Percentiles rank a stretch among this genome's conserved stretches.
Conservation (phyloP, 2,113 vertebrate genomes). For the Gorsachius goisagi region DNA sequence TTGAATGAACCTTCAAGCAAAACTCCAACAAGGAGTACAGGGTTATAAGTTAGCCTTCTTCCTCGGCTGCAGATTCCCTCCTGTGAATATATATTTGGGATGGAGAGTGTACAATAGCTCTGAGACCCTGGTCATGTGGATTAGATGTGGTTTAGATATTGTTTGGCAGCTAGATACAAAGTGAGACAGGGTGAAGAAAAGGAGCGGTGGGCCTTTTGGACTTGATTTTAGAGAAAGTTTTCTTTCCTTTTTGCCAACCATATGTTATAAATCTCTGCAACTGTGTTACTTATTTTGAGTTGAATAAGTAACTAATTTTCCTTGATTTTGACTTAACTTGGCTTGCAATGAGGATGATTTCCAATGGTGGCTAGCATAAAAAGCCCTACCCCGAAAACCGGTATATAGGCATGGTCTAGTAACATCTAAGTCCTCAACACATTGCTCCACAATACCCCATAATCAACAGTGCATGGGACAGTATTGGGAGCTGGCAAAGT, state of each 20-base stretch:
- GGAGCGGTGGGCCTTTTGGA: not conserved
- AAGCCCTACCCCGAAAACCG: not conserved
- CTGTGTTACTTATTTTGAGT: not conserved
- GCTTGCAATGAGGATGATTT: not conserved
- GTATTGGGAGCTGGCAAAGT: not conserved
- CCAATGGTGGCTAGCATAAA: not conserved
- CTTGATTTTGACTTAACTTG: not conserved
- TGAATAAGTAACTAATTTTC: not conserved
- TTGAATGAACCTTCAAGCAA: not conserved
- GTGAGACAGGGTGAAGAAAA: not conserved
- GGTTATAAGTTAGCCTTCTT: not conserved
- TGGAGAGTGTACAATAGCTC: not conserved
- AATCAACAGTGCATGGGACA: not conserved
- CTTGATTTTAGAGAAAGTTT: not conserved
- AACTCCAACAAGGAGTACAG: not conserved
- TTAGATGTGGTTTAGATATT: not conserved
- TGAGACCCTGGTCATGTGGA: not conserved
- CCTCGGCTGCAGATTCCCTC: not conserved
- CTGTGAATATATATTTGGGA: not conserved
- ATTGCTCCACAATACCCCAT: not conserved
- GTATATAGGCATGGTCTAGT: not conserved
- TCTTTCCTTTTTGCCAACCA: not conserved
- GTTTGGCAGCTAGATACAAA: not conserved
- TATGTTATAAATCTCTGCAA: not conserved
- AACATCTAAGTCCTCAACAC: not conserved